phyloP scores from a whole-genome alignment of 2,113 vertebrate species.

The Oreochromis niloticus region DNA sequence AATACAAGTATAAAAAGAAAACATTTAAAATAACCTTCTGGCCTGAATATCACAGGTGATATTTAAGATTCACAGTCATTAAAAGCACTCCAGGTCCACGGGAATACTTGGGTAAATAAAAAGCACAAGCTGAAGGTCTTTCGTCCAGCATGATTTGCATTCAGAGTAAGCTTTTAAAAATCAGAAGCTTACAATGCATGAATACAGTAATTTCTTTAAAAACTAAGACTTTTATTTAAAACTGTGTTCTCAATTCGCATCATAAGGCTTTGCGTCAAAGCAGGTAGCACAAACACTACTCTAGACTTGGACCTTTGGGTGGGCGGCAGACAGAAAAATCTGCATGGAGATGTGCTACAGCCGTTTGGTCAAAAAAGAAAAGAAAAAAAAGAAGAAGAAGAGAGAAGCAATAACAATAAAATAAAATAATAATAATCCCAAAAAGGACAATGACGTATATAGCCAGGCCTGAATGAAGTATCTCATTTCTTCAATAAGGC shows the following conservation, averaged over 20 bases:
- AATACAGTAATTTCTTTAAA: not conserved
- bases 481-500: not conserved
- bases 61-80: constrained; percentile 28
- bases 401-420: not conserved
- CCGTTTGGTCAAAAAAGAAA: not conserved
- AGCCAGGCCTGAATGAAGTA: not conserved
- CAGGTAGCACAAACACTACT: not conserved
- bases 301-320: not conserved
- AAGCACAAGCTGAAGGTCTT: not conserved
- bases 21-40: not conserved
- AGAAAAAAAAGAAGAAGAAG: rapidly evolving
- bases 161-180: not conserved
- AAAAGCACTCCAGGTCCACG: not conserved
- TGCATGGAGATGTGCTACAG: not conserved
- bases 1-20: not conserved
- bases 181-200: not conserved
- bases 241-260: not conserved
- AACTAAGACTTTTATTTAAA: constrained; percentile 8
- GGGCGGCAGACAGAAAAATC: not conserved
- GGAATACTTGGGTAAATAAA: constrained; percentile 4
- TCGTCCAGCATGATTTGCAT: constrained; percentile 40
- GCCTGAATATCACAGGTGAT: not conserved
- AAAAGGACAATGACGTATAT: not conserved
- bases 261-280: not conserved
- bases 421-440: not conserved